These are phyloP conservation scores for Callopanchax toddi DNA, from an alignment of 2,113 vertebrate species.

Conservation along the genomic window DNA sequence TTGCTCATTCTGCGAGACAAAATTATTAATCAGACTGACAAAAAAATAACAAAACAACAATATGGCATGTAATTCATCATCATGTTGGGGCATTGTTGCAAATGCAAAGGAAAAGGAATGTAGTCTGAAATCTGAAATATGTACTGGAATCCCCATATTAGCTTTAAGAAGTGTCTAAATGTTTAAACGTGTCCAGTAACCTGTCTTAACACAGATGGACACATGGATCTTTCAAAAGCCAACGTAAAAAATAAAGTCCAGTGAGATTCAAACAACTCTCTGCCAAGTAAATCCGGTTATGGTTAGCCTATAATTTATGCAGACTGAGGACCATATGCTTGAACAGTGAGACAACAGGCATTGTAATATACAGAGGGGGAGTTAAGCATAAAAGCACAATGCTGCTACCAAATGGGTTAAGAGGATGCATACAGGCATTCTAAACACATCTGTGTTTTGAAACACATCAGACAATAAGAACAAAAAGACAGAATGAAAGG, in stretches of 20 bases:
- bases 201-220: conserved; percentile 31
- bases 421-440: conserved; percentile 33
- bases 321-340: conserved; percentile 43
- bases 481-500: conserved; percentile 1
- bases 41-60: conserved; percentile 11
- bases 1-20: conserved; percentile 15
- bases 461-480: conserved; percentile 37
- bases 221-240: conserved; percentile 22
- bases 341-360: conserved; percentile 41
- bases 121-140: conserved; percentile 4
- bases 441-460: conserved; percentile 40
- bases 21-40: conserved; percentile 8
- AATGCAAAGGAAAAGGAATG: conserved; percentile 6
- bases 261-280: conserved; percentile 46
- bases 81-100: neutral
- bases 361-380: conserved; percentile 30
- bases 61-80: neutral
- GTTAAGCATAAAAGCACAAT: conserved; percentile 54
- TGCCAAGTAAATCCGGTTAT: conserved; percentile 67
- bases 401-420: conserved; percentile 41
- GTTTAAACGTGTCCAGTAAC: conserved; percentile 32
- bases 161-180: conserved; percentile 36
- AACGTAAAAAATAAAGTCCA: conserved; percentile 41
- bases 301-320: conserved; percentile 62
- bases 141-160: conserved; percentile 28